Base-by-base conservation (phyloP, 2,888 invertebrate species). In the Halictus quadricinctus region DNA sequence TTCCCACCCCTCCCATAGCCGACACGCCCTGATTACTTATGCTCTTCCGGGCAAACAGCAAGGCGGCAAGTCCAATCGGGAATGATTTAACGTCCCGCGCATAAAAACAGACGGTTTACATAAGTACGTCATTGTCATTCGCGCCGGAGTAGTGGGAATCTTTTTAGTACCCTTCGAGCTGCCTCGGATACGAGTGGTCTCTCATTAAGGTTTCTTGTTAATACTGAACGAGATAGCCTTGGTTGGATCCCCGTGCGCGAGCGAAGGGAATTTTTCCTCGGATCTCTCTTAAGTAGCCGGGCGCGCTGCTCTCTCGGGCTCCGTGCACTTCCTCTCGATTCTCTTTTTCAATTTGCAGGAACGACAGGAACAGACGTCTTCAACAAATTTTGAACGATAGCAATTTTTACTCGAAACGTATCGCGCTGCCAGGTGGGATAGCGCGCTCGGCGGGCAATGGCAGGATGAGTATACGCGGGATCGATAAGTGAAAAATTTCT, bases 31-130 rank as follows among this genome's bases (percentile, higher is more conserved):
- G 79, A 82, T 89, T 88, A 89, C 92, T 91, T 91, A 91, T 84
- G 86, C 88, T 89, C 90, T 92, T 91, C 90, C 90, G 90, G 91
- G 88, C 89, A 88, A 91, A 90, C 89, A 89, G 86, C 87, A 69
- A 79, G 70, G 85, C 84, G 81, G 79, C 78, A 79, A 80, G 79
- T 72, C 89, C 87, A 88, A 88, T 88, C 86, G 89, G 86, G 89
- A 91, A 91, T 92, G 92, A 92, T 92, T 92, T 92, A 92, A 90
- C 86, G 91, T 80, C 82, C 79, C 73, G 74, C 76, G 66, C 82
- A 81, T 89, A 87, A 89, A 88, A 90, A 92, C 91, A 91, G 87
- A 86, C 89, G 90, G 91, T 92, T 92, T 92, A 92, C 92, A 92
- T 91, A 92, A 92, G 90, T 90, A 91, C 89, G 85, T 89, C 89